phyloP scores from a whole-genome alignment of 2,113 vertebrate species.

The Ceyx melanurus region DNA sequence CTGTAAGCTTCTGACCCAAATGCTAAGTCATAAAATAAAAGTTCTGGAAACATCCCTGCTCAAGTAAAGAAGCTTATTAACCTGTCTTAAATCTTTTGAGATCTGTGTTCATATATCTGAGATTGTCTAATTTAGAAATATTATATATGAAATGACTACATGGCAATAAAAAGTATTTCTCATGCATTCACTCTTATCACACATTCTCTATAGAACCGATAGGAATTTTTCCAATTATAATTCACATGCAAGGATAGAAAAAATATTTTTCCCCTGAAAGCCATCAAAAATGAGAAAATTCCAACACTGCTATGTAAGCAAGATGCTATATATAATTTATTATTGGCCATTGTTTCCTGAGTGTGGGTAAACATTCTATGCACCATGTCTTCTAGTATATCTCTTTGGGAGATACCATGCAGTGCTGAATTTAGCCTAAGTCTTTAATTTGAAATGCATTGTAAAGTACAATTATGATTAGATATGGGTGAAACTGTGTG shows the following conservation, averaged over 20 bases:
- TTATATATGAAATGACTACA: neutral
- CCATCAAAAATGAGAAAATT: neutral
- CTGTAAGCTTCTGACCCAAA: neutral
- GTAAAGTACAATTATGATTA: neutral
- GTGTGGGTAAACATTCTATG: neutral
- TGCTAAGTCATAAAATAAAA: neutral
- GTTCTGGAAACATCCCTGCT: neutral
- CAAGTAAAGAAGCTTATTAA: neutral
- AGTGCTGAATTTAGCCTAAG: neutral
- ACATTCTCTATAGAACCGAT: neutral
- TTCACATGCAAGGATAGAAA: neutral
- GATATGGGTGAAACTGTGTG: neutral
- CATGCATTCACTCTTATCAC: neutral
- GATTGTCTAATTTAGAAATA: neutral
- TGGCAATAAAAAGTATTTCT: neutral
- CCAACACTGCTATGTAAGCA: neutral
- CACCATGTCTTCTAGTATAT: neutral
- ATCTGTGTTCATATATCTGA: neutral
- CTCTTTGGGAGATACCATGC: neutral
- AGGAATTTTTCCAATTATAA: neutral
- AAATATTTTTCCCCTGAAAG: neutral
- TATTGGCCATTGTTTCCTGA: neutral
- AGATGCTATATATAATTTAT: neutral
- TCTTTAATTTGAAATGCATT: neutral
- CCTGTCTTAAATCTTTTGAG: neutral